Evolutionary conservation across 2,888 invertebrate species (phyloP).

Genomic region (Tetragonula carbonaria): DNA sequence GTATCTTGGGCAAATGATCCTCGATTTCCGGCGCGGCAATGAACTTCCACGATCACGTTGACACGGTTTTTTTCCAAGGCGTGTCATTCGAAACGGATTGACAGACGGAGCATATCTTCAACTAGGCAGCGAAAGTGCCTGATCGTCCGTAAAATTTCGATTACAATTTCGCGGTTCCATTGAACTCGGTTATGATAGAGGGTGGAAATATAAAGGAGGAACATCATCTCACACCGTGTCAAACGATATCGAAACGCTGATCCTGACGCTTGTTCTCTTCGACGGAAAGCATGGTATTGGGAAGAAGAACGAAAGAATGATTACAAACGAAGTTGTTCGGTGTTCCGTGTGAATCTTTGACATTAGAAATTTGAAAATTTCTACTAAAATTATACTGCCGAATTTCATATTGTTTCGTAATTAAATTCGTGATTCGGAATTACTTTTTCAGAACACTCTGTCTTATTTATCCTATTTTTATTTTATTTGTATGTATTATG

Average conservation of each 20-base stretch:
- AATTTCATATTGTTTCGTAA: background rate
- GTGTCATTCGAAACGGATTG: conserved; percentile 34
- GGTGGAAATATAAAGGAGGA: conserved; percentile 70
- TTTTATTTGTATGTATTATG: no score
- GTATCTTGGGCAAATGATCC: background rate
- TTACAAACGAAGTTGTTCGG: background rate
- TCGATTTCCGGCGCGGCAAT: conserved; percentile 36
- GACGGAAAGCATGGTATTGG: conserved; percentile 18
- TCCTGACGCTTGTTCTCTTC: background rate
- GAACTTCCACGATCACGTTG: conserved; percentile 35
- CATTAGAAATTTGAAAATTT: background rate
- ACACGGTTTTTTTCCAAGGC: conserved; percentile 12
- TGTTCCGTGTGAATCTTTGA: background rate
- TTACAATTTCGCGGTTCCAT: conserved; percentile 44
- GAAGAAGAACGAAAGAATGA: background rate
- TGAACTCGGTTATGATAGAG: conserved; percentile 45
- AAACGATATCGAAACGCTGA: conserved; percentile 48
- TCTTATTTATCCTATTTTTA: no score
- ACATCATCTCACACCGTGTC: conserved; percentile 28
- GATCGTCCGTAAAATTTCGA: conserved; percentile 64
- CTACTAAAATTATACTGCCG: background rate
- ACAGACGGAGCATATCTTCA: conserved; percentile 62
- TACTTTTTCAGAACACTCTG: no score
- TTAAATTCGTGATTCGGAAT: background rate
- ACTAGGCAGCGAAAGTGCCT: conserved; percentile 70